These are phyloP conservation scores for Hassar affinis DNA, from an alignment of 2,113 vertebrate genomes.

Conservation along the genomic window DNA sequence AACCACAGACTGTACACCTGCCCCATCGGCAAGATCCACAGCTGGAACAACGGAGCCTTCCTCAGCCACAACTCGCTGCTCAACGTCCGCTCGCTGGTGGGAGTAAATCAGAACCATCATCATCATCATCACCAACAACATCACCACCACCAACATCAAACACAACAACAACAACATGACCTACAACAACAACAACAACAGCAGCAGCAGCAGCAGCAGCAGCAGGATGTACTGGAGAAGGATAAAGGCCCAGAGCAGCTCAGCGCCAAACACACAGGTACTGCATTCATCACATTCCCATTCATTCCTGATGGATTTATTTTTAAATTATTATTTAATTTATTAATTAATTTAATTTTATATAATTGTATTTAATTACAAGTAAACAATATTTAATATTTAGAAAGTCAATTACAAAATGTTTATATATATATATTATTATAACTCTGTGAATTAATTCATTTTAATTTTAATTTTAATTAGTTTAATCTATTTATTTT, in stretches of 20 bases:
- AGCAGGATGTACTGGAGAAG: constrained; percentile 71
- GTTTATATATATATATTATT: no score
- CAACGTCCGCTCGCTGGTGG: constrained; percentile 92
- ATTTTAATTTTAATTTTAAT: no score
- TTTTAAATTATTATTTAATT: not conserved
- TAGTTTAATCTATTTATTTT: no score
- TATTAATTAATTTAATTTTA: no score
- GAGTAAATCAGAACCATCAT: constrained; percentile 85
- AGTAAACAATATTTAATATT: not conserved
- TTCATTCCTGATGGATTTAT: fast-evolving
- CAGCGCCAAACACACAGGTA: constrained; percentile 97
- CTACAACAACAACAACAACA: constrained; percentile 71
- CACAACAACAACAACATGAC: constrained; percentile 79
- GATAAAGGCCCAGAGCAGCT: constrained; percentile 82
- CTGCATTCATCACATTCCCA: no score
- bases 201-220: no score
- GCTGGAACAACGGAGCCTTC: constrained; percentile 97
- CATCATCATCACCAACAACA: constrained; percentile 79
- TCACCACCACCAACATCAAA: constrained; percentile 77
- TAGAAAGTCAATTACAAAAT: no score
- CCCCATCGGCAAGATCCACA: constrained; percentile 98
- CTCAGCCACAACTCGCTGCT: constrained; percentile 93
- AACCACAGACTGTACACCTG: constrained; percentile 99
- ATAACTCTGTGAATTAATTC: no score
- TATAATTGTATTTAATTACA: not conserved